These are phyloP conservation scores for Melanotaenia pygmaea DNA, from an alignment of 2,797 vertebrate genomes.

Conservation along the genomic window DNA sequence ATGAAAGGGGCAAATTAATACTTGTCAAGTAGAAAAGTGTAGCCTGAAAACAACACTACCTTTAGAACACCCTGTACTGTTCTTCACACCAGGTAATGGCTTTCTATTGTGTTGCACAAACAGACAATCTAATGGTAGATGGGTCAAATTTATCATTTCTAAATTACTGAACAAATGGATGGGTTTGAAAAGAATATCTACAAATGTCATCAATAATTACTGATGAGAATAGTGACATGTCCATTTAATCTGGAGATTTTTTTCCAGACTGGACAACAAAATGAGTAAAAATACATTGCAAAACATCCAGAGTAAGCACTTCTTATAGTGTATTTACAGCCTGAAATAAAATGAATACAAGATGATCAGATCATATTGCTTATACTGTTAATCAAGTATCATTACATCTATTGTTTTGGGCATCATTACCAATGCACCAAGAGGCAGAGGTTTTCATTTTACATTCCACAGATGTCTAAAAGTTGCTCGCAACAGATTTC, in stretches of 20 bases:
- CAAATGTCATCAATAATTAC: too few relatives aligned
- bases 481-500: conserved; percentile 36
- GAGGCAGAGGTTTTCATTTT: background rate
- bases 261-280: background rate
- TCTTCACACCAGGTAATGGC: conserved; percentile 11
- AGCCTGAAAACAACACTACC: conserved; percentile 26
- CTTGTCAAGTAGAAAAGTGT: conserved; percentile 24
- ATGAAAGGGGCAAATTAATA: conserved; percentile 42
- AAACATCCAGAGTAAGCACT: background rate
- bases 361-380: background rate
- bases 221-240: too few relatives aligned
- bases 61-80: conserved; percentile 69
- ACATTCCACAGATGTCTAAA: conserved; percentile 10
- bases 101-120: conserved; percentile 4
- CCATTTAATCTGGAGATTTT: background rate
- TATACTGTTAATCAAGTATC: background rate
- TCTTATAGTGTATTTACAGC: background rate
- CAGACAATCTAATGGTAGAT: background rate
- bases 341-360: background rate
- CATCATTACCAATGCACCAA: background rate
- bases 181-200: too few relatives aligned
- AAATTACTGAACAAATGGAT: background rate
- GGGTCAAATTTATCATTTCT: background rate
- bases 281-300: background rate
- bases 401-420: background rate